Evolutionary conservation across 1,140 invertebrate genomes (phyloP), one percentile per base, ranked within the genome.

Genomic region (Drosophila persimilis): DNA sequence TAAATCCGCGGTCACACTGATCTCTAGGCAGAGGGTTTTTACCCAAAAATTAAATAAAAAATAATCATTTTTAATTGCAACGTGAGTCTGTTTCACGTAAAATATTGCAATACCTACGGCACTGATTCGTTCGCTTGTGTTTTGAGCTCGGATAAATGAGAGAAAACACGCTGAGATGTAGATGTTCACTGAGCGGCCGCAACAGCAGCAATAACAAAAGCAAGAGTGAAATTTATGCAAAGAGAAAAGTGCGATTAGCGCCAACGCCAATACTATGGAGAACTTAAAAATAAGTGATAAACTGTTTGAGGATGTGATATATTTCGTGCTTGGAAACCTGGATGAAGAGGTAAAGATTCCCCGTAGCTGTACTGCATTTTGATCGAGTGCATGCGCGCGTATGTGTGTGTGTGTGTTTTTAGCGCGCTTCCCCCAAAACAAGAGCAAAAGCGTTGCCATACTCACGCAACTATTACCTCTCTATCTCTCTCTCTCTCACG

Each of bases 271-370:
- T 69, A 47, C 35, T 35, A 79, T 77, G 85, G 85, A 89, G 65
- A 89, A 79, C 76, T 65, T 88, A 20, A 86, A 83, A 61, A 86
- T 86, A n/a, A 89, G 85, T 57, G 85, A 89, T 29, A 89, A 89
- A 54, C 56, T 90, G 35, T 90, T 90, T 39, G 85, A 89, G 60
- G 72, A 89, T 79, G 79, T 90, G 58, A 80, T 83, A 7, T 90
- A 90, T 57, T 90, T 59, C 69, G 85, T 90, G n/a, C 60, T 88
- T 11, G 89, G 89, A 43, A 90, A 73, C 51, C 62, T 90, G 59
- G 89, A 90, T 64, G 89, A 89, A 29, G 85, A 90, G 89, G 89
- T 90, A 90, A 77, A 70, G 15, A 26, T 13, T 6, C 24, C 22
- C 22, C 47, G 51, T 56, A 55, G 75, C 47, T 51, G 54, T 39